Conservation (phyloP, 1,140 invertebrate genomes). For the Nasonia vitripennis region DNA sequence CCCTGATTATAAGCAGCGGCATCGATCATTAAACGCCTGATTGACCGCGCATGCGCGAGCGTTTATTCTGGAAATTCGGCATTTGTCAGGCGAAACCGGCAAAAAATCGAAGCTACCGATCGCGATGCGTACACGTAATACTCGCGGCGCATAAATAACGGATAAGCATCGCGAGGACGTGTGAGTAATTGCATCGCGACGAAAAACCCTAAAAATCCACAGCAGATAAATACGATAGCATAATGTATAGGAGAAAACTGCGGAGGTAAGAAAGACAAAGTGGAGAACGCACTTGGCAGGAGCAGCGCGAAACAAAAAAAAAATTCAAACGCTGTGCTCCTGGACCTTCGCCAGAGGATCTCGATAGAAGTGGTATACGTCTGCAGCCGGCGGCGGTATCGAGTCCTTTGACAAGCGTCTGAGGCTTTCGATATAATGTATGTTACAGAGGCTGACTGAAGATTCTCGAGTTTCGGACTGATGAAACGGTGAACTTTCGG, state of each 20-base stretch:
- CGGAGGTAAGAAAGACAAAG: slow-evolving; percentile 34
- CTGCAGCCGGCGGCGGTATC: background rate
- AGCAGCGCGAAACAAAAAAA: background rate
- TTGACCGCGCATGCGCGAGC: background rate
- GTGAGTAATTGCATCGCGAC: slow-evolving; percentile 10
- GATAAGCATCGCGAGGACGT: slow-evolving; percentile 26
- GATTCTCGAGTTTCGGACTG: background rate
- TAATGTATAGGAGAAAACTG: background rate
- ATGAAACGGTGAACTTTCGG: background rate
- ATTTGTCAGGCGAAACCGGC: too few species aligned
- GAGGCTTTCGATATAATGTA: too few species aligned
- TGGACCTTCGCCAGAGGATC: slow-evolving; percentile 25
- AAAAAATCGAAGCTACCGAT: too few species aligned
- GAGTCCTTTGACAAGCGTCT: slow-evolving; percentile 32
- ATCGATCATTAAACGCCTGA: background rate
- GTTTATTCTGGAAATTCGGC: too few species aligned
- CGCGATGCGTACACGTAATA: too few species aligned
- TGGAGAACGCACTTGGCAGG: slow-evolving; percentile 19
- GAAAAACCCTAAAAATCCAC: background rate
- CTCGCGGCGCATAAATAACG: slow-evolving; percentile 13
- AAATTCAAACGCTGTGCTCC: background rate
- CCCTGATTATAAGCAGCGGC: too few species aligned
- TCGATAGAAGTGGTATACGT: slow-evolving; percentile 2
- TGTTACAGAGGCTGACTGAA: background rate
- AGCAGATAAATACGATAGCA: background rate